These are phyloP conservation scores for Ceyx cyanopectus DNA, from an alignment of 2,113 vertebrate genomes.

Conservation along the genomic window DNA sequence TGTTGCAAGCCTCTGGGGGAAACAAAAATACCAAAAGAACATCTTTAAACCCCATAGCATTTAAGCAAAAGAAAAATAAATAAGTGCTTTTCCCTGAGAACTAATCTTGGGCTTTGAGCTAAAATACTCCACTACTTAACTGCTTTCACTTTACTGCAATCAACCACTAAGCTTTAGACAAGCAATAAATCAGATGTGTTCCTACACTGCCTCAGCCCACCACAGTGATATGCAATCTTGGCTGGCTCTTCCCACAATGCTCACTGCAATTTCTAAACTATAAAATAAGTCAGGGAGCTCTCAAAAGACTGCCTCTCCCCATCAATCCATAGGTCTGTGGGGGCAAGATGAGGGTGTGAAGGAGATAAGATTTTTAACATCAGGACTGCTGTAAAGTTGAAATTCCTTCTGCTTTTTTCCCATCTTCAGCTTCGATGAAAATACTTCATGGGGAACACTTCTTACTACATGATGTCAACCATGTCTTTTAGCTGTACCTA, in stretches of 20 bases:
- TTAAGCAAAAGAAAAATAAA: neutral
- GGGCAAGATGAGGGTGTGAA: neutral
- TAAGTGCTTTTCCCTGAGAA: neutral
- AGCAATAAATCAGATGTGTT: neutral
- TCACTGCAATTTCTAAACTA: neutral
- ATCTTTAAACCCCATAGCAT: neutral
- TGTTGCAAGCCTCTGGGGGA: neutral
- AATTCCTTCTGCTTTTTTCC: neutral
- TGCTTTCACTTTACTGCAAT: neutral
- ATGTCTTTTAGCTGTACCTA: neutral
- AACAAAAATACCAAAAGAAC: neutral
- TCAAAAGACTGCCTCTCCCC: neutral
- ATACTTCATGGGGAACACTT: neutral
- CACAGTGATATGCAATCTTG: fast-evolving
- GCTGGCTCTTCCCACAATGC: neutral
- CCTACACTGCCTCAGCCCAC: fast-evolving
- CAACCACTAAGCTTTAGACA: neutral
- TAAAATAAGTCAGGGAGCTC: neutral
- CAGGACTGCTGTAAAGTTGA: neutral
- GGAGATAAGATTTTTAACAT: neutral
- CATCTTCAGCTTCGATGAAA: neutral
- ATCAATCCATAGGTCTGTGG: neutral
- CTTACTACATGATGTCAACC: neutral
- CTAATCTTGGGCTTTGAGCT: neutral
- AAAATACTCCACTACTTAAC: neutral